A percentile compares a stretch with the other conserved stretches of the same genome.
Conservation (phyloP, 2,797 vertebrate genomes). For the Menidia menidia region DNA sequence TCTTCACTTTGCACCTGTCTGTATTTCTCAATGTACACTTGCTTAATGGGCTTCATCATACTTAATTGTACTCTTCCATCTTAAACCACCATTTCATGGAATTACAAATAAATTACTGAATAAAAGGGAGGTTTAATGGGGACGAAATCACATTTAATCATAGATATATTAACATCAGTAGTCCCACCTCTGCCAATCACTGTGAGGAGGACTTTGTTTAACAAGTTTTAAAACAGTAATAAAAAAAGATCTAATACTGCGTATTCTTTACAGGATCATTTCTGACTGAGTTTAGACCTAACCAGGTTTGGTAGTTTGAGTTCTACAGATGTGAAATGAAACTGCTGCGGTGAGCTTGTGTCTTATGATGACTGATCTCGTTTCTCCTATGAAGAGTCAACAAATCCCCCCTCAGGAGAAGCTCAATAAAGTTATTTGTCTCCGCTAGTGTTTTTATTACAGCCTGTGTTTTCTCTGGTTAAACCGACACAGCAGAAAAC, state of each 20-base stretch:
- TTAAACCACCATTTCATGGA: not conserved
- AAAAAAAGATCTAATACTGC: not conserved
- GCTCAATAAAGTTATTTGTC: constrained; percentile 34
- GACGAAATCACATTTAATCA: not conserved
- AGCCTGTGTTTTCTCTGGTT: constrained; percentile 1
- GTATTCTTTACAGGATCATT: constrained; percentile 1
- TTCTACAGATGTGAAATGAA: constrained; percentile 32
- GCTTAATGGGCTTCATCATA: not conserved
- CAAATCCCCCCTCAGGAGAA: constrained; percentile 32
- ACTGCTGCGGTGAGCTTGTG: constrained; percentile 43
- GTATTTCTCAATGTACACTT: not conserved
- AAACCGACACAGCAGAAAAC: constrained; percentile 4
- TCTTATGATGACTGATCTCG: constrained; percentile 57
- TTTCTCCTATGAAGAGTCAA: constrained; percentile 66
- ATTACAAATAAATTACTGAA: not conserved
- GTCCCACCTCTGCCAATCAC: not conserved
- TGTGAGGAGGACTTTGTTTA: too few species aligned
- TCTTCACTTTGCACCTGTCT: not conserved
- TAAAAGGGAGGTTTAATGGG: too few species aligned
- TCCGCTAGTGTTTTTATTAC: constrained; percentile 39
- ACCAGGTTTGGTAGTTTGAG: constrained; percentile 42
- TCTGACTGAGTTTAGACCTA: constrained; percentile 1
- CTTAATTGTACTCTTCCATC: not conserved
- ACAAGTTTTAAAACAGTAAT: not conserved
- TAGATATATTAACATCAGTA: not conserved